Conservation (phyloP, 2,888 invertebrate species). For the Fragum fragum region DNA sequence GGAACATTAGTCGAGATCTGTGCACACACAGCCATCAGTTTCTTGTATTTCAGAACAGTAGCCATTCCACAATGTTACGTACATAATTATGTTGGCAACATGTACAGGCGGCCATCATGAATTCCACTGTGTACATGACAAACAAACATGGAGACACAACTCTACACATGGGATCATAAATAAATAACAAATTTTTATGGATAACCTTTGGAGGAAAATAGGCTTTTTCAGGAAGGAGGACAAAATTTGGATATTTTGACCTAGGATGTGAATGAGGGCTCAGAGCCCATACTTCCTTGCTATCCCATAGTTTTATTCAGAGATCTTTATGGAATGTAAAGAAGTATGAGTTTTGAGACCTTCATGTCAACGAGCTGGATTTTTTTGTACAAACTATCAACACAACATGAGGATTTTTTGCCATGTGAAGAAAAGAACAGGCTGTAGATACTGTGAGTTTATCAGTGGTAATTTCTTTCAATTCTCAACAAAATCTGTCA, state of each 20-base stretch:
- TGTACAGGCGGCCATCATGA: constrained; percentile 63
- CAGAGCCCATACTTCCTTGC: constrained; percentile 95
- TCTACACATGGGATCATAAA: constrained; percentile 40
- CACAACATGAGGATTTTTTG: constrained; percentile 6
- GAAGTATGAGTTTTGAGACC: constrained; percentile 90
- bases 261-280: constrained; percentile 23
- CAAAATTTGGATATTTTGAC: constrained; percentile 26
- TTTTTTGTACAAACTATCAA: constrained; percentile 6
- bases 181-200: constrained; percentile 29
- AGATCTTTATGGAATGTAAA: constrained; percentile 97
- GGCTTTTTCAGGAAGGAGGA: constrained; percentile 15
- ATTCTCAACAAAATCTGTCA: constrained; percentile 2
- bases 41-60: constrained; percentile 52
- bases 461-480: constrained; percentile 5
- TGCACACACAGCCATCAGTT: constrained; percentile 62
- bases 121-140: constrained; percentile 68
- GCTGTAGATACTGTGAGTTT: neutral
- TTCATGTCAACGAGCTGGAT: constrained; percentile 4
- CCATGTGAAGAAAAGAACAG: neutral
- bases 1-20: constrained; percentile 70
- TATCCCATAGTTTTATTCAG: constrained; percentile 92
- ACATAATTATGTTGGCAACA: constrained; percentile 52
- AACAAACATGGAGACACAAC: constrained; percentile 61
- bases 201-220: constrained; percentile 27
- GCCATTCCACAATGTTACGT: constrained; percentile 55